A percentile compares a stretch with the other conserved stretches of the same genome.
Evolutionary conservation across 2,888 invertebrate genomes (phyloP).

Genomic region (Ptilodon capucinus): DNA sequence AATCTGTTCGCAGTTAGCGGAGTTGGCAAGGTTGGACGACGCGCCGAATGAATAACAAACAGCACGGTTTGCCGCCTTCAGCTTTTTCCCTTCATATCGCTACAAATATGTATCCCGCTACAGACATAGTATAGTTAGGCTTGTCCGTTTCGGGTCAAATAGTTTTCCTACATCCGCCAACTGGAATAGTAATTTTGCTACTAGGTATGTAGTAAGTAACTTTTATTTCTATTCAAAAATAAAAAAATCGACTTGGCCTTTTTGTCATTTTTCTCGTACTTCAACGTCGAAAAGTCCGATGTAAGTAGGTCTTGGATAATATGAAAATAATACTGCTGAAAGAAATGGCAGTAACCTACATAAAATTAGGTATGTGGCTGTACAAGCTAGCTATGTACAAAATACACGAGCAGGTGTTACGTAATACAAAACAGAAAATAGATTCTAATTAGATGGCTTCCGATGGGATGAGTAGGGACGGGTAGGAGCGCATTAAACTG

Average conservation of each 20-base stretch:
- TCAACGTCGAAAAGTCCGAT: no score
- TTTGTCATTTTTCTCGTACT: no score
- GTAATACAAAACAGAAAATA: constrained; percentile 41
- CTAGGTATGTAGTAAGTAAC: no score
- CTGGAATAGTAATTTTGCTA: no score
- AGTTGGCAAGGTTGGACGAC: constrained; percentile 25
- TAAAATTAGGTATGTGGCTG: no score
- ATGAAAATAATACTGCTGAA: no score
- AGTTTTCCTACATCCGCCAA: background rate
- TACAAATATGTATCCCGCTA: constrained; percentile 23
- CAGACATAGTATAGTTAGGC: constrained; percentile 14
- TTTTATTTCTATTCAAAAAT: no score
- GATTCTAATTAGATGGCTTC: constrained; percentile 57
- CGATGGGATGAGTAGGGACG: constrained; percentile 40
- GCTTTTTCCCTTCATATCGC: constrained; percentile 20
- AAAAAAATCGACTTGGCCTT: no score
- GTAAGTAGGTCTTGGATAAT: no score
- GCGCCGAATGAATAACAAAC: constrained; percentile 42
- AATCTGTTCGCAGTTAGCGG: constrained; percentile 33
- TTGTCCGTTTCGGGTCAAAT: constrained; percentile 5
- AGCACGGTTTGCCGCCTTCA: constrained; percentile 19
- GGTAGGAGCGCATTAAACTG: constrained; percentile 56
- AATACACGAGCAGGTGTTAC: constrained; percentile 15
- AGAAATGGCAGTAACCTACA: no score
- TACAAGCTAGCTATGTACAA: constrained; percentile 8